Evolutionary conservation across 2,113 vertebrate species (phyloP).

Genomic region (Eptatretus burgeri): DNA sequence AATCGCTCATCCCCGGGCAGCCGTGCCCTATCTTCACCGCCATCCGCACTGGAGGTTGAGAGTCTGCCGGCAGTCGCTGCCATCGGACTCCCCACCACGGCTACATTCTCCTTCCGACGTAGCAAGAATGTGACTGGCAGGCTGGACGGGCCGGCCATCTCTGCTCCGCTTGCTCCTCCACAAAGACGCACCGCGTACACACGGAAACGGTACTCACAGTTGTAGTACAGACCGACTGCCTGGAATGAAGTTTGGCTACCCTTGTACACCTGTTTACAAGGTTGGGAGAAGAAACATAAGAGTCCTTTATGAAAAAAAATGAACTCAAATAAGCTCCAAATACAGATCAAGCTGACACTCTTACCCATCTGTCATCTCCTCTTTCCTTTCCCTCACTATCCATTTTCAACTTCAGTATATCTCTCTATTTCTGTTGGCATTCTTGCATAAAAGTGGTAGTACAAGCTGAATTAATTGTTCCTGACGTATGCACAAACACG

Average conservation of each 20-base stretch:
- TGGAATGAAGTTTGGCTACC: constrained; percentile 66
- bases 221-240: constrained; percentile 59
- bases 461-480: too few relatives aligned
- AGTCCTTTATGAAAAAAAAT: neutral
- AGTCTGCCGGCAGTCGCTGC: neutral
- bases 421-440: too few relatives aligned
- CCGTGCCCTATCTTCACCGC: constrained; percentile 18
- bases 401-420: too few relatives aligned
- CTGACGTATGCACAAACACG: too few relatives aligned
- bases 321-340: neutral
- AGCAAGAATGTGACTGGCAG: constrained; percentile 45
- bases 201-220: constrained; percentile 79
- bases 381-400: too few relatives aligned
- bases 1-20: constrained; percentile 74
- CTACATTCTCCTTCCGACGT: constrained; percentile 24
- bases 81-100: neutral
- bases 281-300: neutral
- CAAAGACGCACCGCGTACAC: constrained; percentile 77
- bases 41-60: neutral
- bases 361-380: neutral
- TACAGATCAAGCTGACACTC: neutral
- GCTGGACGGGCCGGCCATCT: constrained; percentile 76
- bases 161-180: constrained; percentile 36
- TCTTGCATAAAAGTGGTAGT: too few relatives aligned
- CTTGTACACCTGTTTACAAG: constrained; percentile 48